Conservation (phyloP, 2,113 vertebrate genomes). For the Phoenicopterus ruber region DNA sequence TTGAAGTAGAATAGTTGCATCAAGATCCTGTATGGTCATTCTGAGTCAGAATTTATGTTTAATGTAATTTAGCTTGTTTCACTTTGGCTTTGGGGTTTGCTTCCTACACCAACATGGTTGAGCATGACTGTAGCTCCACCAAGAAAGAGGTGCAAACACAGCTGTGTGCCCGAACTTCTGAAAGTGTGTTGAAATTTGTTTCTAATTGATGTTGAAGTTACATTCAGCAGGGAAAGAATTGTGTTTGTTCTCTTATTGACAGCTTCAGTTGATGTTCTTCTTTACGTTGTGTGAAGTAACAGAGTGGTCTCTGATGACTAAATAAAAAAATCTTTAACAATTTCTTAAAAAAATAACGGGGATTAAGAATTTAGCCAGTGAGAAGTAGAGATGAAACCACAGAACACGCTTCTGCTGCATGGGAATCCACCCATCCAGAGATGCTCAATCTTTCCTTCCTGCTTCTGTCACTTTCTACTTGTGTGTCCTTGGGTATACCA, state of each 20-base stretch:
- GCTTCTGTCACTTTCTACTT: background rate
- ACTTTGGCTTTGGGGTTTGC: background rate
- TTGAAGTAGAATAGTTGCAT: background rate
- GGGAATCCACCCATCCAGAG: background rate
- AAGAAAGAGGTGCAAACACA: background rate
- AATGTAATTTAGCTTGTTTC: background rate
- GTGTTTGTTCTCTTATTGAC: background rate
- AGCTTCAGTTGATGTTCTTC: background rate
- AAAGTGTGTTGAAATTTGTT: background rate
- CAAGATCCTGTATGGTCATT: background rate
- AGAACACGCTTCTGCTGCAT: background rate
- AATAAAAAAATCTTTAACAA: background rate
- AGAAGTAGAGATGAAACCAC: background rate
- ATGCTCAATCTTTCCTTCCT: background rate
- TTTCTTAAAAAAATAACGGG: background rate
- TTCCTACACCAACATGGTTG: background rate
- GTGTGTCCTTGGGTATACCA: background rate
- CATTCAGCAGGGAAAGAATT: background rate
- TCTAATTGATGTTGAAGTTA: background rate
- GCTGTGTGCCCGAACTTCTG: background rate
- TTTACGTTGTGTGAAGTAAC: background rate
- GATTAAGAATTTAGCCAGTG: background rate
- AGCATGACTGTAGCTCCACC: background rate
- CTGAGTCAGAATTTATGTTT: conserved; percentile 40
- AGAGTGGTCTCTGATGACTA: background rate